Base-by-base conservation (phyloP, 2,888 invertebrate species). In the Phengaris arion region DNA sequence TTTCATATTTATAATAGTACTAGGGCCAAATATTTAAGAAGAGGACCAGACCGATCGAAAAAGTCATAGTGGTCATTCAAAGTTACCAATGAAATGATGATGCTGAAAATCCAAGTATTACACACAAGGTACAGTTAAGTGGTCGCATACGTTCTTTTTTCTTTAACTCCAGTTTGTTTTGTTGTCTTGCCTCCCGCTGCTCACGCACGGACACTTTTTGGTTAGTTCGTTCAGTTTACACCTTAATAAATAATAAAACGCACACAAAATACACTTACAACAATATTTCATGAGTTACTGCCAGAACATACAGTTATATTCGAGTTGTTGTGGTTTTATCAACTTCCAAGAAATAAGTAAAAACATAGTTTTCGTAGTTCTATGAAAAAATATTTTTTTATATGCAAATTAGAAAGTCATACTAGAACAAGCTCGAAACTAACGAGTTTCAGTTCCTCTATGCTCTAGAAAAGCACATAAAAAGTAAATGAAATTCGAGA, bases 171-270 rank as follows among this genome's bases (percentile, higher is more conserved):
- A 83, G 80, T 87, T 85, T 89, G 81, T 83, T 83, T 82, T 80
- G 89, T 91, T 91, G 87, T 88, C 88, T 88, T 87, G 87, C 85
- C 85, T 87, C 92, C 91, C 88, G 90, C 89, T 88, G 92, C 83
- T 93, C 92, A 91, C 91, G 89, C 87, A 89, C 86, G 90, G 91
- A 91, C 92, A 92, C 89, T 93, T 92, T 22, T 91, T 89, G 91
- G 92, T 92, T 92, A 92, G 92, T 93, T 92, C 90, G 87, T 85
- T 91, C 89, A 89, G 91, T 91, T 93, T 92, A 88, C 87, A 87
- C 88, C 88, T 87, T 87, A 90, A 93, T 93, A 93, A 93, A 93
- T 92, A 92, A 92, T 92, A 92, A 90, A 89, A 83, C 83, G 83
- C 83, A 85, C 86, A 86, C 85, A 81, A 77, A 76, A 54, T 75